Evolutionary conservation across 2,888 invertebrate genomes (phyloP).

Genomic region (Yponomeuta plumbellus): DNA sequence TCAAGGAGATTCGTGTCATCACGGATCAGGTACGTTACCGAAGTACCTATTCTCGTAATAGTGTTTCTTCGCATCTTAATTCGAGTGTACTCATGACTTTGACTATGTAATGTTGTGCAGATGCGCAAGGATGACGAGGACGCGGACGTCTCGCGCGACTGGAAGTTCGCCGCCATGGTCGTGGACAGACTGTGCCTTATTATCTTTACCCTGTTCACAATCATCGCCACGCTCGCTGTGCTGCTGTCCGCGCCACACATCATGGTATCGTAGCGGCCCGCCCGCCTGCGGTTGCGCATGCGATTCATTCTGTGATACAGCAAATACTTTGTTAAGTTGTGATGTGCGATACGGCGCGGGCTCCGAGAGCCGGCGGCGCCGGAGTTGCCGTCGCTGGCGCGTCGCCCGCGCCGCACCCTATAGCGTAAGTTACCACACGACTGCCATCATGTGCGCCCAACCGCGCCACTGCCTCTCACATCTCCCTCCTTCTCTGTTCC

Average conservation of each 20-base stretch:
- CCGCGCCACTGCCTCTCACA: conserved; percentile 56
- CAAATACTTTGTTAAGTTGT: conserved; percentile 81
- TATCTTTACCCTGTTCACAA: conserved; percentile 98
- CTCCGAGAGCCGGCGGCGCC: conserved; percentile 58
- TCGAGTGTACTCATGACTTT: neutral
- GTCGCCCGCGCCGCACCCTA: conserved; percentile 62
- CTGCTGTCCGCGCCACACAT: conserved; percentile 97
- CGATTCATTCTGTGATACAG: conserved; percentile 81
- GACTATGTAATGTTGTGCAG: conserved; percentile 58
- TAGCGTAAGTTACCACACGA: conserved; percentile 67
- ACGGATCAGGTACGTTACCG: conserved; percentile 83
- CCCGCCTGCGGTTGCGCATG: conserved; percentile 62
- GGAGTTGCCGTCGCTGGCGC: conserved; percentile 65
- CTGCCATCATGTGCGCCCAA: conserved; percentile 66
- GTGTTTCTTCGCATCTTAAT: neutral
- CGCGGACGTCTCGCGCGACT: conserved; percentile 96
- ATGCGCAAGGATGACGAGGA: conserved; percentile 96
- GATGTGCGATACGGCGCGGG: conserved; percentile 71
- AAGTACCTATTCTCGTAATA: neutral
- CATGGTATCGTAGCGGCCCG: conserved; percentile 89
- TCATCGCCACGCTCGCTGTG: conserved; percentile 97
- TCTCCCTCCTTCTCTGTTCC: conserved; percentile 13
- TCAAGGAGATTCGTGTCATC: conserved; percentile 95
- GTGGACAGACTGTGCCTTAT: conserved; percentile 99
- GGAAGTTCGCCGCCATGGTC: conserved; percentile 99